These are phyloP conservation scores for Pseudococcus jackbeardsleyi DNA, from an alignment of 2,888 invertebrate species.

Conservation along the genomic window DNA sequence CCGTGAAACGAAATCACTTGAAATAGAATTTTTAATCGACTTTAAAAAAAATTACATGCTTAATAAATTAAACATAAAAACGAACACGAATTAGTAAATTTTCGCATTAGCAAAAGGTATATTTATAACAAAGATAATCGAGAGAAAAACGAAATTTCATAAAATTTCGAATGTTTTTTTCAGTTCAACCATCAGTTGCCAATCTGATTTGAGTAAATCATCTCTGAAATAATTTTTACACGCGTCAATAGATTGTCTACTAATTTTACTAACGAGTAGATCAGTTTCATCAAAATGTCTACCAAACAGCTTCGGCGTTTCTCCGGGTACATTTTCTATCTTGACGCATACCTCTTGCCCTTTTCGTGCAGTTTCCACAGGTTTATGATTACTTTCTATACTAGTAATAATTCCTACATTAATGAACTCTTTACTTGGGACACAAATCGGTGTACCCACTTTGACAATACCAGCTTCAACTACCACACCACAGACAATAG, in stretches of 20 bases:
- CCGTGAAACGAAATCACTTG: neutral
- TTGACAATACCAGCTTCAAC: conserved; percentile 95
- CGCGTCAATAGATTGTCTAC: conserved; percentile 97
- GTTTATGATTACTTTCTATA: conserved; percentile 95
- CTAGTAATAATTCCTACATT: conserved; percentile 95
- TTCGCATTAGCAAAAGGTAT: conserved; percentile 30
- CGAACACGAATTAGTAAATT: conserved; percentile 53
- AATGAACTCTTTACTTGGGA: conserved; percentile 96
- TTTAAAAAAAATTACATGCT: conserved; percentile 31
- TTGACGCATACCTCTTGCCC: conserved; percentile 97
- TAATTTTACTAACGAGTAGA: conserved; percentile 96
- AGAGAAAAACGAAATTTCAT: conserved; percentile 72
- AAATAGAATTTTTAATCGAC: conserved; percentile 15
- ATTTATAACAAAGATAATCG: conserved; percentile 13
- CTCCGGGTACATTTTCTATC: conserved; percentile 97
- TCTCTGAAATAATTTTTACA: conserved; percentile 99
- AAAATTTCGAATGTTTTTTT: conserved; percentile 97
- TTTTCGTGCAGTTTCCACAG: conserved; percentile 92
- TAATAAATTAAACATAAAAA: conserved; percentile 18
- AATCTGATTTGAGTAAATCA: conserved; percentile 95
- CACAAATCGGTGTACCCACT: conserved; percentile 97
- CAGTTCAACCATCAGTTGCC: conserved; percentile 98
- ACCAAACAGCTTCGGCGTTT: conserved; percentile 98
- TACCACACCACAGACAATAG: conserved; percentile 96
- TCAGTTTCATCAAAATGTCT: conserved; percentile 98